Evolutionary conservation across 2,113 vertebrate species (phyloP).

Genomic region (Paracyprichromis sp.): DNA sequence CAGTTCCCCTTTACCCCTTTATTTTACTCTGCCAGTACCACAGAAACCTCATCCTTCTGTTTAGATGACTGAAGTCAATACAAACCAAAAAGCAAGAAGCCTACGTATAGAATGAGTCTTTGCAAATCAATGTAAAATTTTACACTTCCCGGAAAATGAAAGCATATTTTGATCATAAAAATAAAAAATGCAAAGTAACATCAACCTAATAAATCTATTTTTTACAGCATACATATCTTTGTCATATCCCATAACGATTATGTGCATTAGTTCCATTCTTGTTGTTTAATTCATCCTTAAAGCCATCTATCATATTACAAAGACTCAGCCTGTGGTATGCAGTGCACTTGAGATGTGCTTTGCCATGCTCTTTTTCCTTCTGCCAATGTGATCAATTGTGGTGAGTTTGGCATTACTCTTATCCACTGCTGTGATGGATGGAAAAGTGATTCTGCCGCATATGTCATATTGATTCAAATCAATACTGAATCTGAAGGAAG

Average conservation of each 20-base stretch:
- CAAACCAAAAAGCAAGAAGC: constrained; percentile 6
- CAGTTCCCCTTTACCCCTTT: constrained; percentile 25
- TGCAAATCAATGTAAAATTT: neutral
- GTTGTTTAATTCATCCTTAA: constrained; percentile 44
- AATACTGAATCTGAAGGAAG: constrained; percentile 9
- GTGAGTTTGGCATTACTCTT: neutral
- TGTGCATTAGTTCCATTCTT: constrained; percentile 15
- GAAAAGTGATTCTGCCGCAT: constrained; percentile 30
- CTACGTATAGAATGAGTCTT: neutral
- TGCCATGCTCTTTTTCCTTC: neutral
- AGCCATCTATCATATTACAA: constrained; percentile 20
- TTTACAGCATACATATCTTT: constrained; percentile 8
- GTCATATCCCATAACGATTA: constrained; percentile 1
- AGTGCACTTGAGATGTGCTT: constrained; percentile 17
- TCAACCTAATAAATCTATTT: constrained; percentile 15
- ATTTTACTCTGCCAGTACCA: constrained; percentile 43
- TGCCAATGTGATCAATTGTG: constrained; percentile 45
- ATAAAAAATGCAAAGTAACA: neutral
- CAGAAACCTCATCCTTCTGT: constrained; percentile 51
- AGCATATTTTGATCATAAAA: constrained; percentile 9
- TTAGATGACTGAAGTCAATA: constrained; percentile 44
- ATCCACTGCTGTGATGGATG: constrained; percentile 37
- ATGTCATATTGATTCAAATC: constrained; percentile 46
- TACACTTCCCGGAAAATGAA: neutral
- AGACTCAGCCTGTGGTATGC: neutral